Conservation (phyloP, 2,888 invertebrate genomes). For the Apotomis capreana region DNA sequence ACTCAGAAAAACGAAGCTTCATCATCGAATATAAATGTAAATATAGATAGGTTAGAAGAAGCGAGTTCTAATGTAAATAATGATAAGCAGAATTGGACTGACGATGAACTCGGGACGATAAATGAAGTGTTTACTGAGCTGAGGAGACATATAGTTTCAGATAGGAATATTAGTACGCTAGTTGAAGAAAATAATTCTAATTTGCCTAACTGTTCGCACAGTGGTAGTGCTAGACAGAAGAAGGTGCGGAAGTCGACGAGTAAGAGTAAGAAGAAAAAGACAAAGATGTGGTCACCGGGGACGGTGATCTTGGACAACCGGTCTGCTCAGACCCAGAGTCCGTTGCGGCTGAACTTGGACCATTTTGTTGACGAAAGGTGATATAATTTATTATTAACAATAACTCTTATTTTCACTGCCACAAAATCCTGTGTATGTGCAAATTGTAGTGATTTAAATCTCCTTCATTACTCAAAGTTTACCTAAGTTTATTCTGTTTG, state of each 20-base stretch:
- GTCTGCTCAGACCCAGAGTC: constrained; percentile 61
- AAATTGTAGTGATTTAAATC: too few relatives aligned
- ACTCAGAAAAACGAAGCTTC: constrained; percentile 73
- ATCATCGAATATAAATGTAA: constrained; percentile 58
- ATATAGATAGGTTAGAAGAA: constrained; percentile 62
- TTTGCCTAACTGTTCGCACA: constrained; percentile 55
- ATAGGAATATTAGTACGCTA: constrained; percentile 56
- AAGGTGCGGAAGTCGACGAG: constrained; percentile 59
- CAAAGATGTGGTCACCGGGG: constrained; percentile 74
- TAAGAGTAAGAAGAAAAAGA: constrained; percentile 63
- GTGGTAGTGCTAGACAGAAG: constrained; percentile 59
- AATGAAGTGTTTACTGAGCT: constrained; percentile 71
- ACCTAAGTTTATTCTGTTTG: too few relatives aligned
- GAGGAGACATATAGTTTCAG: constrained; percentile 61
- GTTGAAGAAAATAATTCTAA: constrained; percentile 54
- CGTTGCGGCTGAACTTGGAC: constrained; percentile 75
- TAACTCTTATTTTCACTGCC: too few relatives aligned
- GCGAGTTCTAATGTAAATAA: constrained; percentile 53
- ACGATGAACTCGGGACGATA: constrained; percentile 65
- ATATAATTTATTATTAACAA: constrained; percentile 29
- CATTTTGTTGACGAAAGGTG: constrained; percentile 78
- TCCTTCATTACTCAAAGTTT: too few relatives aligned
- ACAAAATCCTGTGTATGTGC: too few relatives aligned
- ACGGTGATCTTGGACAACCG: constrained; percentile 74
- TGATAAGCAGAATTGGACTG: constrained; percentile 63